Evolutionary conservation across 2,797 vertebrate genomes (phyloP).

Genomic region (Danio albolineatus): DNA sequence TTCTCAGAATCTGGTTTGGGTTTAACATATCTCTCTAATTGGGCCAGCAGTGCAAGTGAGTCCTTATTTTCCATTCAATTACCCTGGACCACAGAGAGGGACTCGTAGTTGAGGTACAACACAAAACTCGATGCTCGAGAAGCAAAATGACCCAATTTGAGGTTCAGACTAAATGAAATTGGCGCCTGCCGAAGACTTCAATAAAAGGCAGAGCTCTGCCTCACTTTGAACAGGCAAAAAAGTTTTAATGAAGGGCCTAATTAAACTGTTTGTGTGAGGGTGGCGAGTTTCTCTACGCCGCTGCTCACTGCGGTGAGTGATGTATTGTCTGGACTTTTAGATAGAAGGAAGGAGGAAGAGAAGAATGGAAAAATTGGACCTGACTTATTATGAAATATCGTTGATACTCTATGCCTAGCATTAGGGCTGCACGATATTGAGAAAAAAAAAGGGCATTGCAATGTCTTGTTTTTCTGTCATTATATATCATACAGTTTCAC

Average conservation of each 20-base stretch:
- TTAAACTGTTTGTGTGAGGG: conserved; percentile 69
- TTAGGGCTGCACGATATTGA: background rate
- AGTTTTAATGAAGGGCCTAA: conserved; percentile 75
- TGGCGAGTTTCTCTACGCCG: conserved; percentile 57
- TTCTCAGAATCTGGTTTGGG: conserved; percentile 70
- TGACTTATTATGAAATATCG: conserved; percentile 7
- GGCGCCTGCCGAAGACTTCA: conserved; percentile 79
- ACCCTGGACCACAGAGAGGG: conserved; percentile 77
- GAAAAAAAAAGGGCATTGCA: too few species aligned
- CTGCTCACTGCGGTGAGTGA: conserved; percentile 56
- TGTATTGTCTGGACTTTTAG: conserved; percentile 56
- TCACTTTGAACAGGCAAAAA: conserved; percentile 74
- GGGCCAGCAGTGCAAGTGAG: conserved; percentile 76
- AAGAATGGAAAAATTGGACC: conserved; percentile 52
- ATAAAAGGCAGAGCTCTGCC: conserved; percentile 71
- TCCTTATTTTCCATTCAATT: conserved; percentile 84
- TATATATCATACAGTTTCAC: conserved; percentile 11
- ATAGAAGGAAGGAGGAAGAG: conserved; percentile 41
- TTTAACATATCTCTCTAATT: conserved; percentile 81
- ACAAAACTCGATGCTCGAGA: conserved; percentile 68
- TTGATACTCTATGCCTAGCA: conserved; percentile 28
- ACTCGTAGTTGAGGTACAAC: conserved; percentile 62
- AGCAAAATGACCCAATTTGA: conserved; percentile 81
- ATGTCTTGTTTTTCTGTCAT: background rate
- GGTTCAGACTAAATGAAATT: conserved; percentile 83